Evolutionary conservation across 1,140 invertebrate genomes (phyloP), one percentile per base, ranked within the genome.

Genomic region (Holotrichia oblita): DNA sequence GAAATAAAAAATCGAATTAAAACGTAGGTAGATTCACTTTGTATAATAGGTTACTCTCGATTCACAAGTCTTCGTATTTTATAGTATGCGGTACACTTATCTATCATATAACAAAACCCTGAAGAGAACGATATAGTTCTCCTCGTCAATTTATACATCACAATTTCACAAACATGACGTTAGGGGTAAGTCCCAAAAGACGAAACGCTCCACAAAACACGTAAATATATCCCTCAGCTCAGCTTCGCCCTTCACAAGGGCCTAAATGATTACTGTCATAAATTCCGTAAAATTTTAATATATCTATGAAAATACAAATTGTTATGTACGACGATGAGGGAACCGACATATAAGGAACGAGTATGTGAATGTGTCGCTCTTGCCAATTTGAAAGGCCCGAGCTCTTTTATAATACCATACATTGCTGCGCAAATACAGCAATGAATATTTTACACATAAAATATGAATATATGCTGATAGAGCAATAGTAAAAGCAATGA

Each of bases 381-480:
- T 20, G 17, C 7, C 61, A 20, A 64, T 64, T 20, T 4, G 6
- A 64, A 22, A 22, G 17, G 22, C 17, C n/a, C 61, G 20, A 64
- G 61, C 6, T 41, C 24, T 41, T 40, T 12, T 12, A 7, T 4
- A 27, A 17, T 12, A n/a, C 14, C 40, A 40, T 40, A 17, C 72
- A 27, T 73, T 40, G 72, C 12, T 73, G 72, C 27, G 24, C 72
- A 42, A 40, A 27, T 73, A 73, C 40, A 40, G 72, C 24, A 40
- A 73, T 73, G 72, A 73, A 73, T 73, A 73, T 73, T 73, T 73
- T 73, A 73, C 24, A 10, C 72, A 41, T 73, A 73, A 73, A 73
- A 41, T 40, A 41, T 40, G 72, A 40, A 73, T 73, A 73, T 73
- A 73, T 24, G 72, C 40, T 73, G 72, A 73, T 17, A 17, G 20